These are phyloP conservation scores for Polyommatus iphigenia DNA, from an alignment of 2,888 invertebrate species.

Conservation along the genomic window DNA sequence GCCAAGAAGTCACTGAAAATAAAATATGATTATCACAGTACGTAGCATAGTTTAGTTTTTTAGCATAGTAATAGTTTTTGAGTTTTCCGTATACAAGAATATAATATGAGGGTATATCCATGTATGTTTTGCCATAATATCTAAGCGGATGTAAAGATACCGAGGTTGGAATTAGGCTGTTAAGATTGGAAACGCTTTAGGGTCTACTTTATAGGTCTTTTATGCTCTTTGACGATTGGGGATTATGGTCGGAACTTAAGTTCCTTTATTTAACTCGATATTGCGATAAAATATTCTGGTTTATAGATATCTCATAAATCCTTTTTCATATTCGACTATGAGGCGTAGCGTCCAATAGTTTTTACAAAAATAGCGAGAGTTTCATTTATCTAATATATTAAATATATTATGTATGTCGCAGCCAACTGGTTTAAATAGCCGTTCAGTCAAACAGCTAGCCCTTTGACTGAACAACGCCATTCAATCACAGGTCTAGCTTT, in stretches of 20 bases:
- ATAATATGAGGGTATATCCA: neutral
- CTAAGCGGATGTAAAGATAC: neutral
- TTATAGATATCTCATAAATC: neutral
- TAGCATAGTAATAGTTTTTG: too few relatives aligned
- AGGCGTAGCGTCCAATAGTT: neutral
- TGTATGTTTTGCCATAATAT: neutral
- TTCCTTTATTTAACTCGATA: conserved; percentile 26
- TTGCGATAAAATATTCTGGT: neutral
- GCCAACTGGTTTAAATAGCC: too few relatives aligned
- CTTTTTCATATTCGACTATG: neutral
- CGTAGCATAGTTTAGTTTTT: too few relatives aligned
- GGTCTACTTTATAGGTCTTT: conserved; percentile 15
- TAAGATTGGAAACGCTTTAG: conserved; percentile 20
- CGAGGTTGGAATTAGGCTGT: conserved; percentile 5
- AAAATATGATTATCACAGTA: too few relatives aligned
- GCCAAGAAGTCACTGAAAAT: too few relatives aligned
- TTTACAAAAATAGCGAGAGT: neutral
- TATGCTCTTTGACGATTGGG: conserved; percentile 10
- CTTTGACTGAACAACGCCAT: too few relatives aligned
- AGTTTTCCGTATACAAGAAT: too few relatives aligned
- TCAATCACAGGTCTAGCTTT: too few relatives aligned
- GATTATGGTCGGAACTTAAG: neutral
- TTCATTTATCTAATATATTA: too few relatives aligned
- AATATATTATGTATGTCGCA: too few relatives aligned
- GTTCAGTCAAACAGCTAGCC: too few relatives aligned